These are phyloP conservation scores for Helarctos malayanus DNA, from an alignment of 2,797 vertebrate species.

Conservation along the genomic window DNA sequence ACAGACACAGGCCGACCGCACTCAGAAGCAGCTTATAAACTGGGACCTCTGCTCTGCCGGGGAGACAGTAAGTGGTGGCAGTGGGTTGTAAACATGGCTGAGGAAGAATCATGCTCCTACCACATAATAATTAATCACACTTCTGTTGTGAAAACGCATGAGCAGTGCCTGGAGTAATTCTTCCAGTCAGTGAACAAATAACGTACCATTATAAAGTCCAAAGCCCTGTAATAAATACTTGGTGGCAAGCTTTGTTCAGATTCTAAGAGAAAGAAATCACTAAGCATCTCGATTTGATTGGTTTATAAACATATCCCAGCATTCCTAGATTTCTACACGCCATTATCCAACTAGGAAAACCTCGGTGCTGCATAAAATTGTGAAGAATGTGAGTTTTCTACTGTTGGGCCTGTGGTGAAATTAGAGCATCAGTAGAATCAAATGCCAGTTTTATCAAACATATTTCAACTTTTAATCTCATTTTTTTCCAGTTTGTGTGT, in stretches of 20 bases:
- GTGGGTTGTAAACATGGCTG: background rate
- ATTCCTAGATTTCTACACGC: background rate
- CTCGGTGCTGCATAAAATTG: background rate
- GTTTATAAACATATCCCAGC: background rate
- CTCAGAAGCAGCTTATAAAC: constrained; percentile 94
- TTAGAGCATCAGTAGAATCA: background rate
- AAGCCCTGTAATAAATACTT: background rate
- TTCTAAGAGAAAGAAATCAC: background rate
- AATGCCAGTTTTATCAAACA: constrained; percentile 23
- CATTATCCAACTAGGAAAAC: background rate
- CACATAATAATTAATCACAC: background rate
- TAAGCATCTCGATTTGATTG: background rate
- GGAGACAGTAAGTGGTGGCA: constrained; percentile 95
- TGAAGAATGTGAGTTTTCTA: background rate
- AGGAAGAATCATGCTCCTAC: background rate
- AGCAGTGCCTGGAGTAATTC: background rate
- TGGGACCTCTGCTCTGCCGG: constrained; percentile 94
- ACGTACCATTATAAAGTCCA: background rate
- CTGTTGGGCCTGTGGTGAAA: background rate
- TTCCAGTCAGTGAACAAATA: background rate
- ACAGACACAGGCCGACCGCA: constrained; percentile 92
- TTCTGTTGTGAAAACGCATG: background rate
- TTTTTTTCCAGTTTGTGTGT: background rate
- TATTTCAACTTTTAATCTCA: constrained; percentile 52
- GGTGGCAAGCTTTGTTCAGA: background rate